phyloP scores from a whole-genome alignment of 2,797 vertebrate species.

The Danio jaintianensis region DNA sequence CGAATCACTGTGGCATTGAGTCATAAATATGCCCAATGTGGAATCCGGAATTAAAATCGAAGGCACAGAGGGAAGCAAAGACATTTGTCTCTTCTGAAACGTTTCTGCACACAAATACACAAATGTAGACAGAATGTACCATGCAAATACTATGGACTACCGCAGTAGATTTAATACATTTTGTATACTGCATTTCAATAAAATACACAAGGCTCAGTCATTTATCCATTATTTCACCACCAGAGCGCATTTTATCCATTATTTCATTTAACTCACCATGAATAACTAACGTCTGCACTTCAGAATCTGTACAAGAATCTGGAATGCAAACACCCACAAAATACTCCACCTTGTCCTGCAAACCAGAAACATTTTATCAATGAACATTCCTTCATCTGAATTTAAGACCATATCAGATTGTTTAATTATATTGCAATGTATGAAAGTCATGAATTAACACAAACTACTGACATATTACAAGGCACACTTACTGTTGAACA shows the following conservation, averaged over 20 bases:
- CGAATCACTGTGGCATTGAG: conserved; percentile 68
- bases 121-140: neutral
- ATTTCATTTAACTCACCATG: conserved; percentile 59
- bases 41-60: conserved; percentile 70
- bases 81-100: conserved; percentile 66
- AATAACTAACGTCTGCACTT: conserved; percentile 72
- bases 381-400: neutral
- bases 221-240: neutral
- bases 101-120: conserved; percentile 64
- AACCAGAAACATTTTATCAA: conserved; percentile 10
- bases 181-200: neutral
- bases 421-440: neutral
- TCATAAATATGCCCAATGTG: conserved; percentile 71
- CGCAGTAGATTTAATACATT: neutral
- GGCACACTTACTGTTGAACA: neutral
- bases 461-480: neutral
- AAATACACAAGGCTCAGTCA: neutral
- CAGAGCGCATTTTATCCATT: neutral
- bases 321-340: conserved; percentile 82
- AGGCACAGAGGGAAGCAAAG: conserved; percentile 74
- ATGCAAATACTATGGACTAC: neutral
- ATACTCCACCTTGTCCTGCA: conserved; percentile 73
- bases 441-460: neutral
- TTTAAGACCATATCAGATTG: neutral
- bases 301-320: conserved; percentile 75